Base-by-base conservation (phyloP, 2,113 vertebrate species). In the Egretta garzetta region DNA sequence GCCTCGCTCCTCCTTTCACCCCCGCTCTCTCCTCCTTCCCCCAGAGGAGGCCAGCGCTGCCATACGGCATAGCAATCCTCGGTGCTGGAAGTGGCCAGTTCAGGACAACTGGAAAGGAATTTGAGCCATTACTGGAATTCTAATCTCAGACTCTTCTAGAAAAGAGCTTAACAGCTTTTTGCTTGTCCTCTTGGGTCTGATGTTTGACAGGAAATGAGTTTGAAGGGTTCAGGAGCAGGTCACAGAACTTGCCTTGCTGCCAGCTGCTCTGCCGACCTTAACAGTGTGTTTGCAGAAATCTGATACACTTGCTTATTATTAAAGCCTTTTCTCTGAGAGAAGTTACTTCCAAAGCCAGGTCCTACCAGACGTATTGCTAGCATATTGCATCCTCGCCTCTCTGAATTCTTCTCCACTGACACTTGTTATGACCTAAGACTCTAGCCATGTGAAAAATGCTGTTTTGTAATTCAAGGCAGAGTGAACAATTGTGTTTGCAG, bases 41-140 rank as follows among this genome's bases (percentile, higher is more conserved):
- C 91, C 89, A 50, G 73, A 90, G 93, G 64, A 96, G 64, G 68
- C 72, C 72, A 52, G 66, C 0, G 6, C 86, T 95, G 92, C 90
- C 89, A 71, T 88, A 72, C 32, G 4, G 91, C 96, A 67, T 30
- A 88, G 91, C 96, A 72, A 85, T 83, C 94, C 79, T 86, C 60
- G 4, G 89, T 2, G 4, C 88, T 96, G 86, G 22, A 83, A 94
- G 90, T 96, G 96, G 97, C 97, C 96, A 97, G 96, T 90, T 96
- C 93, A 89, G 96, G 96, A 97, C 97, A 97, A 96, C 93, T 96
- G 84, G 92, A 98, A 97, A 98, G 97, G 98, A 98, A 98, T 98
- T 97, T 64, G 95, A 98, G 97, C 96, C 98, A 98, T 98, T 98
- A 98, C 98, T 98, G 98, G 98, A 98, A 98, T 98, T 98, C 98